Base-by-base conservation (phyloP, 92 coral and sea anemone species). In the Galaxea fascicularis region DNA sequence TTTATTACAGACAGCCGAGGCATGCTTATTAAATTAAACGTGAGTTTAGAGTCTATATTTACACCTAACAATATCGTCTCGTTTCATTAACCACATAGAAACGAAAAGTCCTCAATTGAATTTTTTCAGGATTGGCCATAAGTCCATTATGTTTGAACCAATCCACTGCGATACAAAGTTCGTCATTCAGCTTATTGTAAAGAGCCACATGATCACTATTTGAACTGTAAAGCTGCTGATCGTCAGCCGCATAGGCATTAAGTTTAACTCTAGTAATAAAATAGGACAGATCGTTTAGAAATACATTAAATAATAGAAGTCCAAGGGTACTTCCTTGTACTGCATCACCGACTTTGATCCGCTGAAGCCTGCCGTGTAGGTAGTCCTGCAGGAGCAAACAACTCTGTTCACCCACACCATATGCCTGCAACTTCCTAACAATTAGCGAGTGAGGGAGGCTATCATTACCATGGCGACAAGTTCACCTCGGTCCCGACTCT, bases 11-110 rank as follows among this genome's bases (percentile, higher is more conserved):
- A 81, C 35, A 49, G 10, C 49, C 28, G 78, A 49, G 20, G 53
- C 77, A 69, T 68, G 86, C 41, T 81, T 81, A 41, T 56, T 66
- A 81, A 81, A 81, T n/a, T n/a, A n/a, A n/a, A n/a, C 65, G 25
- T 56, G 47, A 81, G 49, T 68, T 31, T 81, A 69, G 85, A 81
- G 46, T 69, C 77, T 67, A 69, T 66, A 41, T 66, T 81, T 46
- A 66, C 71, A 28, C 77, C 77, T 35, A 65, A 41, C 27, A 35
- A 81, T 81, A 56, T 81, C 66, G 49, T 56, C 39, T 30, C 77
- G 21, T 60, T 20, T 47, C 69, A 41, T 77, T n/a, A 4, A 20
- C 65, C 22, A 58, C 65, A 58, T 20, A 58, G 12, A n/a, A 58
- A 58, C 54, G 52, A 30, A 77, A 49, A 24, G 56, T 58, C 10